These are phyloP conservation scores for Drosophila orosa DNA, from an alignment of 1,140 invertebrate species.

Conservation along the genomic window DNA sequence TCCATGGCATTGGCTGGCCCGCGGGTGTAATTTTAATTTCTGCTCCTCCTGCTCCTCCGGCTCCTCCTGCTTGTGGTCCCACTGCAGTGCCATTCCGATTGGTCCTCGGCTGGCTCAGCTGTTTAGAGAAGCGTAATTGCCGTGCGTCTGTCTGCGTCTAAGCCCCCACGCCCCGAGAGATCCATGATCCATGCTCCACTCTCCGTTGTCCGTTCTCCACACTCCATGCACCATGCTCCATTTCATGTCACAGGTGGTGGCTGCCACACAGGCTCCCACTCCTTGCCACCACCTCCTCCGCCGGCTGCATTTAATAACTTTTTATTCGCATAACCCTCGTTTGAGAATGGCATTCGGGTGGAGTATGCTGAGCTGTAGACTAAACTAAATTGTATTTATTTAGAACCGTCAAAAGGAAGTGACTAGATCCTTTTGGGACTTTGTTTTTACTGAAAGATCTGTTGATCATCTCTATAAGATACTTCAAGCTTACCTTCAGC, in stretches of 20 bases:
- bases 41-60: constrained; percentile 40
- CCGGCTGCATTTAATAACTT: constrained; percentile 74
- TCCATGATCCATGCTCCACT: constrained; percentile 22
- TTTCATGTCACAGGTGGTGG: constrained; percentile 69
- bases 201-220: constrained; percentile 1
- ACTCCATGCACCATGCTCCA: constrained; percentile 53
- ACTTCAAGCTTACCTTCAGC: background rate
- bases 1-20: constrained; percentile 51
- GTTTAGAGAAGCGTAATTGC: constrained; percentile 77
- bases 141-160: constrained; percentile 69
- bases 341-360: background rate
- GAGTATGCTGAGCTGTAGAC: constrained; percentile 9
- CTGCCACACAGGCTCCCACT: constrained; percentile 52
- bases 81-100: constrained; percentile 27
- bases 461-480: background rate
- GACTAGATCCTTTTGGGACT: background rate
- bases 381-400: background rate
- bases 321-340: constrained; percentile 53
- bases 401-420: background rate
- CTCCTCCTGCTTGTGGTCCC: background rate
- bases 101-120: constrained; percentile 57
- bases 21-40: constrained; percentile 84
- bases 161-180: constrained; percentile 27
- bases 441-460: background rate
- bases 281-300: constrained; percentile 14